Percentiles rank a stretch among this genome's conserved stretches.
Evolutionary conservation across 2,888 invertebrate species (phyloP).

Genomic region (Thera britannica): DNA sequence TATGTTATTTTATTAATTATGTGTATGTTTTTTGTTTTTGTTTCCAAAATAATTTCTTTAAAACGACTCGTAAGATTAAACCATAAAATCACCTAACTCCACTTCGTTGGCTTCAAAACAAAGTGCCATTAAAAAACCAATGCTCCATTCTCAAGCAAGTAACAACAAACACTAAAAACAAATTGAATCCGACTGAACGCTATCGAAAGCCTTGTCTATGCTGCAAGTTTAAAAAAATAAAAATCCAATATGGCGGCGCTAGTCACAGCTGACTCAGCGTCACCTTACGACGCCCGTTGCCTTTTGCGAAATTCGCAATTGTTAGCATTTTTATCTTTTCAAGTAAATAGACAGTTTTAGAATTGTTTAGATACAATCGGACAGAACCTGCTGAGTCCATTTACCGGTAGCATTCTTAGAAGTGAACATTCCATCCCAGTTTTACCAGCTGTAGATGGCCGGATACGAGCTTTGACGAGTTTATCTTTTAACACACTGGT

Average conservation of each 20-base stretch:
- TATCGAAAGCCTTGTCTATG: constrained; percentile 59
- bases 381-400: not conserved
- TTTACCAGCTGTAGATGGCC: not conserved
- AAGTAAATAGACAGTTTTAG: constrained; percentile 34
- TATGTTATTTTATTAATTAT: no score
- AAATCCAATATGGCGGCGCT: constrained; percentile 68
- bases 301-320: constrained; percentile 50
- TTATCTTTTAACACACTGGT: not conserved
- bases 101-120: constrained; percentile 6
- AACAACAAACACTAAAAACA: constrained; percentile 52
- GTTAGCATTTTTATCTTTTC: constrained; percentile 55
- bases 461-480: not conserved
- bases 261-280: constrained; percentile 77
- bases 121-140: constrained; percentile 35
- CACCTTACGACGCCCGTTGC: constrained; percentile 62
- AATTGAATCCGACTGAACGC: constrained; percentile 52
- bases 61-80: not conserved
- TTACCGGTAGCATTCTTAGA: constrained; percentile 6
- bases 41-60: no score
- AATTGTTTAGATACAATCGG: not conserved
- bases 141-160: constrained; percentile 35
- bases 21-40: no score
- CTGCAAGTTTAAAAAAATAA: constrained; percentile 66
- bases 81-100: not conserved
- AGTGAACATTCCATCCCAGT: not conserved